Conservation (phyloP, 2,888 invertebrate species). For the Pachycephus smyrnensis region DNA sequence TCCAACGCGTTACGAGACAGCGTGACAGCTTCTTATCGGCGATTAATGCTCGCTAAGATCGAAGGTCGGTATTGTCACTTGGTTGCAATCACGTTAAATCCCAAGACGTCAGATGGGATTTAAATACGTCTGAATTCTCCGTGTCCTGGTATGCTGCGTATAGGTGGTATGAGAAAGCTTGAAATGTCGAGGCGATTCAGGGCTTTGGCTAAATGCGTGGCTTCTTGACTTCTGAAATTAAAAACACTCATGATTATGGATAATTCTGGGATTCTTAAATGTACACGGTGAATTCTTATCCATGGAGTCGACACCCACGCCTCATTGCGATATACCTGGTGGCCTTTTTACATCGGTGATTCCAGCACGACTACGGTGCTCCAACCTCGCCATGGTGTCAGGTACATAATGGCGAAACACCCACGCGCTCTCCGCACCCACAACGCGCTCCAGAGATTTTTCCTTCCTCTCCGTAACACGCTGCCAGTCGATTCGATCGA, state of each 20-base stretch:
- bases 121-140: not conserved
- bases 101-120: not conserved
- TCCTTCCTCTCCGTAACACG: not conserved
- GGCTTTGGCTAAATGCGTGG: not conserved
- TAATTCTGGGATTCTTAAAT: not conserved
- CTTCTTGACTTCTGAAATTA: not conserved
- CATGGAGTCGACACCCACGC: conserved; percentile 2
- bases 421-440: conserved; percentile 37
- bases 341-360: conserved; percentile 30
- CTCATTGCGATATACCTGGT: conserved; percentile 3
- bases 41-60: conserved; percentile 27
- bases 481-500: not conserved
- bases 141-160: not conserved
- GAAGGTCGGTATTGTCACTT: conserved; percentile 27
- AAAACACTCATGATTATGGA: not conserved
- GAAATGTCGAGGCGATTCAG: not conserved
- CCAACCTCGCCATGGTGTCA: conserved; percentile 43
- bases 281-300: conserved; percentile 3
- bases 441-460: conserved; percentile 8
- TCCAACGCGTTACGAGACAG: conserved; percentile 25
- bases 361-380: conserved; percentile 31
- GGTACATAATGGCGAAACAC: conserved; percentile 48
- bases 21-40: conserved; percentile 27
- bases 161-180: not conserved
- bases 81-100: not conserved